Evolutionary conservation across 2,797 vertebrate genomes (phyloP).

Genomic region (Poecilia velifera): DNA sequence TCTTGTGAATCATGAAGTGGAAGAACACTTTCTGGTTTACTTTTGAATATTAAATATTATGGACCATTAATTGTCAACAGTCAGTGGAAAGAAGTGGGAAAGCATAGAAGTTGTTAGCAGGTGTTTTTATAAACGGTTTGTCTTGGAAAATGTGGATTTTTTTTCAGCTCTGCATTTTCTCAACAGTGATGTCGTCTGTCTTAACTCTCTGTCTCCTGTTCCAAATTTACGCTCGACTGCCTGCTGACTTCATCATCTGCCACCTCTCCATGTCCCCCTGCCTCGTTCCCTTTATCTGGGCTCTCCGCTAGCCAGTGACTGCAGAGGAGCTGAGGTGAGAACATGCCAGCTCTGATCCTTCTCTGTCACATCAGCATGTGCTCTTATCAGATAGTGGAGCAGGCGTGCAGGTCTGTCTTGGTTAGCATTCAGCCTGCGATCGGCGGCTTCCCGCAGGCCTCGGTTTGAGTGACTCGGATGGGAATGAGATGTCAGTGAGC

Average conservation of each 20-base stretch:
- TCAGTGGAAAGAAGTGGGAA: not conserved
- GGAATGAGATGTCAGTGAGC: slow-evolving; percentile 60
- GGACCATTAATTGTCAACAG: not conserved
- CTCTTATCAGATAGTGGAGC: slow-evolving; percentile 27
- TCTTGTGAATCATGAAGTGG: not conserved
- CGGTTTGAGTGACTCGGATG: slow-evolving; percentile 45
- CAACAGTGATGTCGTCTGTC: not conserved
- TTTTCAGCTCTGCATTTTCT: not conserved
- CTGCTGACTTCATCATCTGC: slow-evolving; percentile 33
- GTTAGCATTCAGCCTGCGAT: slow-evolving; percentile 60
- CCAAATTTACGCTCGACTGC: slow-evolving; percentile 16
- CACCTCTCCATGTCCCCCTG: slow-evolving; percentile 7
- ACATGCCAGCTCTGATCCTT: slow-evolving; percentile 48
- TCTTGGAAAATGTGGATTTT: not conserved
- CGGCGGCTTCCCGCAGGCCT: slow-evolving; percentile 21
- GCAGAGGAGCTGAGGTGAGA: slow-evolving; percentile 33
- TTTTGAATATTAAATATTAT: not conserved
- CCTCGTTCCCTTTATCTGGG: slow-evolving; percentile 21
- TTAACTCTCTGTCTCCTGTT: not conserved
- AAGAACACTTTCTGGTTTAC: not conserved
- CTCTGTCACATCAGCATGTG: slow-evolving; percentile 43
- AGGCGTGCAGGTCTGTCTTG: slow-evolving; percentile 21
- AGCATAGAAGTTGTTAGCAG: not conserved
- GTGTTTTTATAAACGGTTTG: not conserved
- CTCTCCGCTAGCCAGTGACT: slow-evolving; percentile 22